Evolutionary conservation across 2,888 invertebrate species (phyloP).

Genomic region (Cephus rjabovi): DNA sequence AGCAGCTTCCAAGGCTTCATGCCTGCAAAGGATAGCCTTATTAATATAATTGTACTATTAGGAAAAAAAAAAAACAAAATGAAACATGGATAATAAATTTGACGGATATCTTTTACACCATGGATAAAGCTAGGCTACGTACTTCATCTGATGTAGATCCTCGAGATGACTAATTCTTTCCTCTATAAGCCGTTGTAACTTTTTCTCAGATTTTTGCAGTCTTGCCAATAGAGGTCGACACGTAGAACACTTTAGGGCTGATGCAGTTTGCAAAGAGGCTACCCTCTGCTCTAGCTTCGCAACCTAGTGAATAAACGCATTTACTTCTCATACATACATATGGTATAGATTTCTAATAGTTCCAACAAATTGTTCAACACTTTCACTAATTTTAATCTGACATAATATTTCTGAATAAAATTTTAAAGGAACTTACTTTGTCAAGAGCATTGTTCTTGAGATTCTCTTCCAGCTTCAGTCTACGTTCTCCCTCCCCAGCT

Average conservation of each 20-base stretch:
- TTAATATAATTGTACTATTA: not conserved
- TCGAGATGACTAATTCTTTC: conserved; percentile 78
- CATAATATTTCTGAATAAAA: no score
- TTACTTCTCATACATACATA: no score
- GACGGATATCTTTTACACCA: not conserved
- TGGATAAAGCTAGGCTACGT: conserved; percentile 53
- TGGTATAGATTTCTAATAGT: not conserved
- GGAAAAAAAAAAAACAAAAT: not conserved
- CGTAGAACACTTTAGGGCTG: conserved; percentile 76
- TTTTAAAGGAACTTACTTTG: conserved; percentile 69
- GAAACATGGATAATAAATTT: not conserved
- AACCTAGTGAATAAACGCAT: conserved; percentile 68
- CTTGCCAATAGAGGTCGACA: conserved; percentile 75
- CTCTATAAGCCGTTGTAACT: conserved; percentile 71
- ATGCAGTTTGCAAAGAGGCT: conserved; percentile 77
- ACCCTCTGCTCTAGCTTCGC: conserved; percentile 78
- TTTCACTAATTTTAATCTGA: conserved; percentile 1
- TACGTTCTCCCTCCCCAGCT: conserved; percentile 76
- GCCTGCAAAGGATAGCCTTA: conserved; percentile 68
- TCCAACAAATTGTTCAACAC: conserved; percentile 9
- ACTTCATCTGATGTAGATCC: conserved; percentile 86
- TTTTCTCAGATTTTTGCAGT: conserved; percentile 74
- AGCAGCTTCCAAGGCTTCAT: conserved; percentile 85
- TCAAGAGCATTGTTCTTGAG: conserved; percentile 74
- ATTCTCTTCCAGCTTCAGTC: conserved; percentile 75